These are phyloP conservation scores for Apamea sordens DNA, from an alignment of 2,888 invertebrate species.

Conservation along the genomic window DNA sequence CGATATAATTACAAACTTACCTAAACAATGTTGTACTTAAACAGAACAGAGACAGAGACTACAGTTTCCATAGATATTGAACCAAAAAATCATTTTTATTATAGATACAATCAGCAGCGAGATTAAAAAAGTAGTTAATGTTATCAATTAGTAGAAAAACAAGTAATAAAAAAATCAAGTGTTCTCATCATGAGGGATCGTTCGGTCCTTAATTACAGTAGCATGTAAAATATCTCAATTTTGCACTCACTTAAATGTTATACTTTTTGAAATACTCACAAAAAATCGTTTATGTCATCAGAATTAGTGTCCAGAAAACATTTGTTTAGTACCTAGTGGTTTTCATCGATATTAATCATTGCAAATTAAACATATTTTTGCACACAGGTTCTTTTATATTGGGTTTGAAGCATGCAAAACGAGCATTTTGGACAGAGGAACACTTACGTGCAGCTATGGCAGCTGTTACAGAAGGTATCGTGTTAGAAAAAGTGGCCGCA, in stretches of 20 bases:
- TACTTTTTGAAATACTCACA: not conserved
- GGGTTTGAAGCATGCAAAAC: not conserved
- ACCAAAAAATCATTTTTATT: too few relatives aligned
- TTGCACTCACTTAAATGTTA: not conserved
- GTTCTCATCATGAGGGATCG: not conserved
- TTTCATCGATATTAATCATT: not conserved
- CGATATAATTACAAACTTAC: too few relatives aligned
- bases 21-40: too few relatives aligned
- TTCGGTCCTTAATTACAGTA: not conserved
- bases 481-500: not conserved
- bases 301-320: not conserved
- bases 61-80: too few relatives aligned
- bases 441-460: conserved; percentile 15
- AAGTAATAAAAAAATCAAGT: not conserved
- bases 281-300: not conserved
- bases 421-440: conserved; percentile 15
- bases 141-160: not conserved
- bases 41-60: too few relatives aligned
- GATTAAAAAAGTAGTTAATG: not conserved
- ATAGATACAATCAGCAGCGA: not conserved
- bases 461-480: conserved; percentile 2
- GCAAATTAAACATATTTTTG: not conserved
- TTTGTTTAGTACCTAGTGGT: not conserved
- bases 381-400: not conserved
- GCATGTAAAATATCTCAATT: not conserved